A percentile compares a stretch with the other conserved stretches of the same genome.
These are phyloP conservation scores for Eupsilia transversa DNA, from an alignment of 2,888 invertebrate species.

Conservation along the genomic window DNA sequence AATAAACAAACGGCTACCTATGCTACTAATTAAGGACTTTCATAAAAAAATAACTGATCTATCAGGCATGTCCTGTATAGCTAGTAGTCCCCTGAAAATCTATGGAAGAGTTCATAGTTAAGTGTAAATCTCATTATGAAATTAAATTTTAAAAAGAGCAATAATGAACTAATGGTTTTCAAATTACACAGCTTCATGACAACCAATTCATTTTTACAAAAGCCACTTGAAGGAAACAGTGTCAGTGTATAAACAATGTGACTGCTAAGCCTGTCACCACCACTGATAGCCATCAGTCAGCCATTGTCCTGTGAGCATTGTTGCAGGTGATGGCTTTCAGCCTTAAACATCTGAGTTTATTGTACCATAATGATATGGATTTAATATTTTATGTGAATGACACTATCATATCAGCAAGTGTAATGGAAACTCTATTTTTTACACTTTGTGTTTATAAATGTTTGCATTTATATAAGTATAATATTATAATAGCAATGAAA, in stretches of 20 bases:
- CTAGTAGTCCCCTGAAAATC: background rate
- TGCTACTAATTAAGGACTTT: background rate
- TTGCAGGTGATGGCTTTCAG: slow-evolving; percentile 3
- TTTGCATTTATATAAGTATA: background rate
- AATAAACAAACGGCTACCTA: background rate
- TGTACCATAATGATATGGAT: slow-evolving; percentile 1
- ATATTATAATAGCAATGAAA: background rate
- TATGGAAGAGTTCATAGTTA: background rate
- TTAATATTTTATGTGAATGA: background rate
- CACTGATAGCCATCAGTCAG: slow-evolving; percentile 32
- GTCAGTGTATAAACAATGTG: background rate
- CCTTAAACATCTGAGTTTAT: background rate
- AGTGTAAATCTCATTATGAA: background rate
- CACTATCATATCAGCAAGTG: background rate
- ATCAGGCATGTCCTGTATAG: background rate
- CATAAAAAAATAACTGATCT: background rate
- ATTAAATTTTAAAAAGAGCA: background rate
- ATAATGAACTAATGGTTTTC: background rate
- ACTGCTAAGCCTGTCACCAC: background rate
- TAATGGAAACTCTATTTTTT: background rate
- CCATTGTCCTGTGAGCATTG: slow-evolving; percentile 21
- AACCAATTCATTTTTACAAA: background rate
- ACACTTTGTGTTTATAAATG: background rate
- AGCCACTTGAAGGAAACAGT: background rate
- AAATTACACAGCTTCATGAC: background rate